phyloP scores from a whole-genome alignment of 2,888 invertebrate genomes.

The Anthophora plumipes region DNA sequence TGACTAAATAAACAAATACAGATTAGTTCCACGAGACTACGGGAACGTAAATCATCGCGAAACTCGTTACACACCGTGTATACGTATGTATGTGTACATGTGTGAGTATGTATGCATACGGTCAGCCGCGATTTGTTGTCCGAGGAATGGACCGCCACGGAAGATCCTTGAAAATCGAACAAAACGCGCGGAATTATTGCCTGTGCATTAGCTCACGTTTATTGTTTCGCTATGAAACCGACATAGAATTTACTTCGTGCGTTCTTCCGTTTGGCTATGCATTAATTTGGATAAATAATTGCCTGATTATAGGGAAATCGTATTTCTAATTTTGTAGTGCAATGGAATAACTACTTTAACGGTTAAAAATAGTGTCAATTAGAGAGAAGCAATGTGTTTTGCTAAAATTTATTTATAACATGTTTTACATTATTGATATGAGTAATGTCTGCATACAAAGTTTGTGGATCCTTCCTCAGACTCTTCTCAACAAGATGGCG shows the following conservation, averaged over 20 bases:
- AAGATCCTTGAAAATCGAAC: slow-evolving; percentile 36
- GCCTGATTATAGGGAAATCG: too few species aligned
- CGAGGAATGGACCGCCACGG: slow-evolving; percentile 32
- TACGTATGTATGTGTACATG: slow-evolving; percentile 46
- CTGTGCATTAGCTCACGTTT: slow-evolving; percentile 24
- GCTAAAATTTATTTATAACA: too few species aligned
- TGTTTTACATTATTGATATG: too few species aligned
- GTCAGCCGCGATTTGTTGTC: slow-evolving; percentile 55
- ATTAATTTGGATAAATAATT: too few species aligned
- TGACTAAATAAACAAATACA: slow-evolving; percentile 83
- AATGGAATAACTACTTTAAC: too few species aligned
- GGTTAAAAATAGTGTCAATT: too few species aligned
- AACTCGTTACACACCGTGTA: slow-evolving; percentile 79
- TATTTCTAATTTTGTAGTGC: too few species aligned
- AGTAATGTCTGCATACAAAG: too few species aligned
- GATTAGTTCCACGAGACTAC: slow-evolving; percentile 80
- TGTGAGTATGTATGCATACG: slow-evolving; percentile 55
- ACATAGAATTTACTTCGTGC: slow-evolving; percentile 17
- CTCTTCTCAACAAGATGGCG: too few species aligned
- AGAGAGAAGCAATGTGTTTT: too few species aligned
- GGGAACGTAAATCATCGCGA: slow-evolving; percentile 81
- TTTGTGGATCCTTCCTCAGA: too few species aligned
- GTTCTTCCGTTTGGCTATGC: neutral
- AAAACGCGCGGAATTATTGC: slow-evolving; percentile 51
- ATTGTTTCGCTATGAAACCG: slow-evolving; percentile 37